Conservation (phyloP, 2,888 invertebrate genomes). For the Melolontha melolontha region DNA sequence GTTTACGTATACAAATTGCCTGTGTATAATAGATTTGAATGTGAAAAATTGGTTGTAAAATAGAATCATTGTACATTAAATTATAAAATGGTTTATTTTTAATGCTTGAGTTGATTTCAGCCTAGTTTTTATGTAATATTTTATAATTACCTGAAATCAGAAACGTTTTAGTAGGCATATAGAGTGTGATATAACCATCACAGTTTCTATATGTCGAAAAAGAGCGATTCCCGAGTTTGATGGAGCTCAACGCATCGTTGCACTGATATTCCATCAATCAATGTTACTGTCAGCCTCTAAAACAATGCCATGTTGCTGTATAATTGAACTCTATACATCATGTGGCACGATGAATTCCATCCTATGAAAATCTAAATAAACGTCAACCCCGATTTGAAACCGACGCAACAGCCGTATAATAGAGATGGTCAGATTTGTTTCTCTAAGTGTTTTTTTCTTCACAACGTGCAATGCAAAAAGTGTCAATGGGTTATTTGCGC, state of each 20-base stretch:
- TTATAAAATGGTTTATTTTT: no score
- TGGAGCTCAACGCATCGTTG: slow-evolving; percentile 58
- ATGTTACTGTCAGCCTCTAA: slow-evolving; percentile 64
- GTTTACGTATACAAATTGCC: no score
- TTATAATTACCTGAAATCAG: no score
- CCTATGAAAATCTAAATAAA: slow-evolving; percentile 42
- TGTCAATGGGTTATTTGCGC: slow-evolving; percentile 38
- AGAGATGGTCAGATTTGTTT: slow-evolving; percentile 30
- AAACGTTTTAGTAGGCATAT: not conserved
- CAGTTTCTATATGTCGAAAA: slow-evolving; percentile 23
- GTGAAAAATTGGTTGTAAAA: no score
- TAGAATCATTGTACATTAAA: no score
- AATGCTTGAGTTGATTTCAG: no score
- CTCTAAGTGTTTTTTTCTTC: not conserved
- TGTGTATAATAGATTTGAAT: no score
- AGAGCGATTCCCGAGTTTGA: slow-evolving; percentile 46
- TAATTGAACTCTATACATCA: slow-evolving; percentile 65
- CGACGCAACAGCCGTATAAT: slow-evolving; percentile 24
- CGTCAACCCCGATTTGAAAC: slow-evolving; percentile 38
- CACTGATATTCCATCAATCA: slow-evolving; percentile 64
- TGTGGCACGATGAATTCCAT: slow-evolving; percentile 59
- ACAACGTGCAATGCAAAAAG: slow-evolving; percentile 31
- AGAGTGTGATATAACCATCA: slow-evolving; percentile 4
- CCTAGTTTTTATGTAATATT: no score
- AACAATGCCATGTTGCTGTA: slow-evolving; percentile 66